phyloP scores from a whole-genome alignment of 37 sponge, comb jelly and placozoan genomes.

The Corticium candelabrum region DNA sequence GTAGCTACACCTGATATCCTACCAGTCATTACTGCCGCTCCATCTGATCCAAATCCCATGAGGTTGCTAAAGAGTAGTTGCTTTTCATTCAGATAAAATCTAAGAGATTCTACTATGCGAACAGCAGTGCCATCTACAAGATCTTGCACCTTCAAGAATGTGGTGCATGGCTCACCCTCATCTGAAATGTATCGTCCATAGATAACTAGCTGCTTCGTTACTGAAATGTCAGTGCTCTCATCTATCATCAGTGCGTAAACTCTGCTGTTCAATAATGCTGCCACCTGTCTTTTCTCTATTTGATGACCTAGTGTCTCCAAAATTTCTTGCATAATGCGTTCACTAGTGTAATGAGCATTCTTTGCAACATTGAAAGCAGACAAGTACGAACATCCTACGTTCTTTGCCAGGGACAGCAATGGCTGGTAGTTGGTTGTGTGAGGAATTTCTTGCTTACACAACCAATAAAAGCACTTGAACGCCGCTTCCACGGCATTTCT shows the following conservation, averaged over 20 bases:
- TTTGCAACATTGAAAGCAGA: too few species aligned
- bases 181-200: background rate
- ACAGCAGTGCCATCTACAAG: too few species aligned
- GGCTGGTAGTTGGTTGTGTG: too few species aligned
- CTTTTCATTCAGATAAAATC: too few species aligned
- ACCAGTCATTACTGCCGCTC: slow-evolving; percentile 1
- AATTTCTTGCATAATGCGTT: background rate
- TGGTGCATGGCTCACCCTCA: too few species aligned
- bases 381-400: too few species aligned
- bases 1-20: background rate
- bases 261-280: background rate
- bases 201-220: background rate
- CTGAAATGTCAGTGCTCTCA: background rate
- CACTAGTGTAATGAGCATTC: background rate
- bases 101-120: too few species aligned
- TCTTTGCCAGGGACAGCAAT: too few species aligned
- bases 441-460: too few species aligned
- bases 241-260: background rate
- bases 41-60: background rate
- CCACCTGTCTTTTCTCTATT: background rate
- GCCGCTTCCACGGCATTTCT: too few species aligned
- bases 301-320: background rate
- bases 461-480: too few species aligned
- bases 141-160: too few species aligned
- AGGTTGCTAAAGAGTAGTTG: background rate